These are phyloP conservation scores for Ariolimax columbianus DNA, from an alignment of 2,888 invertebrate genomes.

Conservation along the genomic window DNA sequence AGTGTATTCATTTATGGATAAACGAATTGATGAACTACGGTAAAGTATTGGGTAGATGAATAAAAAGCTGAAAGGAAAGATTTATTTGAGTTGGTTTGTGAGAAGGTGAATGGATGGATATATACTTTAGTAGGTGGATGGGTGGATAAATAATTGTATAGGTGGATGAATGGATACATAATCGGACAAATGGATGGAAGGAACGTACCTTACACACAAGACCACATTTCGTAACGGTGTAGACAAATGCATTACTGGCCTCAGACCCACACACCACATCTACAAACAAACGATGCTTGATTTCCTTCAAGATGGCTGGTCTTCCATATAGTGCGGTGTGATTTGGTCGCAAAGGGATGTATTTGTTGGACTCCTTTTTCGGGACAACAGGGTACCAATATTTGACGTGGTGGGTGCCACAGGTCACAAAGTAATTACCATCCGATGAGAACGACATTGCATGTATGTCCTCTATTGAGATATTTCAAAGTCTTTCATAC, in stretches of 20 bases:
- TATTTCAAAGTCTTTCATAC: too few species aligned
- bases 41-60: too few species aligned
- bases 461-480: constrained; percentile 42
- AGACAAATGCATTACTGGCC: constrained; percentile 20
- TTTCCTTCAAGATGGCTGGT: constrained; percentile 34
- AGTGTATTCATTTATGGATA: too few species aligned
- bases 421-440: constrained; percentile 37
- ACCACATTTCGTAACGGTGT: constrained; percentile 39
- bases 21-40: too few species aligned
- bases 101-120: neutral
- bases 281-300: constrained; percentile 35
- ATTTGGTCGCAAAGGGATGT: neutral
- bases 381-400: constrained; percentile 42
- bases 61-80: too few species aligned
- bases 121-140: too few species aligned
- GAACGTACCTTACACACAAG: constrained; percentile 43
- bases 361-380: constrained; percentile 14
- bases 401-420: constrained; percentile 45
- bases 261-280: constrained; percentile 38
- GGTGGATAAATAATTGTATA: too few species aligned
- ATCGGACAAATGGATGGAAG: neutral
- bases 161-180: neutral
- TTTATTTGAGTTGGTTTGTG: too few species aligned
- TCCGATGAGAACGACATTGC: constrained; percentile 29
- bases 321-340: constrained; percentile 29